Percentiles rank a stretch among this genome's conserved stretches.
Evolutionary conservation across 2,888 invertebrate genomes (phyloP).

Genomic region (Chymomyza amoena): DNA sequence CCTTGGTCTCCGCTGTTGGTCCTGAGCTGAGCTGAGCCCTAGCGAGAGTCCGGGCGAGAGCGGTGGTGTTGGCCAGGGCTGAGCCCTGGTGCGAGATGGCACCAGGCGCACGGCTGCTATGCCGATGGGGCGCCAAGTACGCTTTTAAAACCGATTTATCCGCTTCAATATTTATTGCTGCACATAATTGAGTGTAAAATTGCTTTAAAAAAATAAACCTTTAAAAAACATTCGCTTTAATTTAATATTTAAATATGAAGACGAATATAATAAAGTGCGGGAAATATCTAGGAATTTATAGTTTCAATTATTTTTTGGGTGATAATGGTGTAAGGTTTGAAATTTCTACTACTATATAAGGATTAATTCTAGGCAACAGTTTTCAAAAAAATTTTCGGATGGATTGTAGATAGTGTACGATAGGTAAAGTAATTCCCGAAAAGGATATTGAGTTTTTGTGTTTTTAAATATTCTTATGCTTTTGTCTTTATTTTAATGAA

Average conservation of each 20-base stretch:
- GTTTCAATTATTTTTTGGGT: too few species aligned
- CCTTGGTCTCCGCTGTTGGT: background rate
- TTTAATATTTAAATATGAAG: background rate
- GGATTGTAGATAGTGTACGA: too few species aligned
- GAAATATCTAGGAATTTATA: too few species aligned
- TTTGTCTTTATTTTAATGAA: too few species aligned
- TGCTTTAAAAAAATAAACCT: slow-evolving; percentile 30
- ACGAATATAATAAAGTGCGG: background rate
- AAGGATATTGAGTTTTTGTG: too few species aligned
- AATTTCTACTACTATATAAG: too few species aligned
- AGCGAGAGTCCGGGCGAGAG: background rate
- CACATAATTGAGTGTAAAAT: slow-evolving; percentile 71
- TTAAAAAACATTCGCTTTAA: slow-evolving; percentile 28
- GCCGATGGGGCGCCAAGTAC: slow-evolving; percentile 60
- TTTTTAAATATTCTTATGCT: too few species aligned
- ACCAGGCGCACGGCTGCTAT: background rate
- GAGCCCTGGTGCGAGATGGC: slow-evolving; percentile 5
- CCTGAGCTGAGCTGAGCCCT: background rate
- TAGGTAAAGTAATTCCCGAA: too few species aligned
- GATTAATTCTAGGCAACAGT: too few species aligned
- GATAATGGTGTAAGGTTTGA: too few species aligned
- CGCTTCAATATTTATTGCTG: slow-evolving; percentile 59
- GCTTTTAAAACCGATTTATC: slow-evolving; percentile 71
- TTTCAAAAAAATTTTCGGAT: too few species aligned
- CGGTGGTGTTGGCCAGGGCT: background rate